Evolutionary conservation across 2,113 vertebrate species (phyloP).

Genomic region (Cynocephalus volans): DNA sequence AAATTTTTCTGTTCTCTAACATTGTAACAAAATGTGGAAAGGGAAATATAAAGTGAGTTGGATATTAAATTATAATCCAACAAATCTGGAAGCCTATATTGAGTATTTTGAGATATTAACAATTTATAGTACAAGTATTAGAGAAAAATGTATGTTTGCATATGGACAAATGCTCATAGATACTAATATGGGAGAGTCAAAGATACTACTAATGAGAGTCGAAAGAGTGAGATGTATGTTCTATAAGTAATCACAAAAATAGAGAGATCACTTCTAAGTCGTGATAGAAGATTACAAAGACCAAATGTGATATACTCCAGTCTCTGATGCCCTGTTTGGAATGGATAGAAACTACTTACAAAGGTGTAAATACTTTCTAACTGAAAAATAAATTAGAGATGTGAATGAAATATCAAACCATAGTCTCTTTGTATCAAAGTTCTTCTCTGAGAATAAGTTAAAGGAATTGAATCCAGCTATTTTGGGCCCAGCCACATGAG

Average conservation of each 20-base stretch:
- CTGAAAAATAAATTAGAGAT: not conserved
- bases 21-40: not conserved
- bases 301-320: not conserved
- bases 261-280: not conserved
- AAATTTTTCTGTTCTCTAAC: not conserved
- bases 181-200: not conserved
- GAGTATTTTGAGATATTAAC: not conserved
- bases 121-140: not conserved
- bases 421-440: not conserved
- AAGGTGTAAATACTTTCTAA: not conserved
- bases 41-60: not conserved
- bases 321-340: not conserved
- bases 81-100: not conserved
- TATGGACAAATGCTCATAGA: not conserved
- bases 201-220: not conserved
- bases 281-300: not conserved
- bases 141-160: not conserved
- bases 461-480: not conserved
- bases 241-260: not conserved
- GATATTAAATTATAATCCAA: not conserved
- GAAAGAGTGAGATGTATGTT: not conserved
- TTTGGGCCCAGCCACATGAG: not conserved
- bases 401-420: not conserved
- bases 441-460: not conserved
- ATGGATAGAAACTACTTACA: not conserved